Evolutionary conservation across 2,888 invertebrate species (phyloP).

Genomic region (Andrena fulva): DNA sequence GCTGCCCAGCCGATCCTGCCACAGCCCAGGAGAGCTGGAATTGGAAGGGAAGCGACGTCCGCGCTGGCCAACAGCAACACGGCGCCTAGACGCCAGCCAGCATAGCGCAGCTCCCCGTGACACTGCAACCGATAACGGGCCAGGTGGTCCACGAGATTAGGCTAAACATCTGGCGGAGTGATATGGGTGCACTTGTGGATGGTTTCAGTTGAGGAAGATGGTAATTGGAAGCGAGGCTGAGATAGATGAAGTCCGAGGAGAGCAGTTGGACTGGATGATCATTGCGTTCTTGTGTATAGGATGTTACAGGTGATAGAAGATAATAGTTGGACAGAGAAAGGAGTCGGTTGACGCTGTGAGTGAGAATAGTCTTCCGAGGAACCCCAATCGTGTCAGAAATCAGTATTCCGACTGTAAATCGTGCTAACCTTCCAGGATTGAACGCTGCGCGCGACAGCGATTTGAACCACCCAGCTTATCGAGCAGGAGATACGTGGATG

Average conservation of each 20-base stretch:
- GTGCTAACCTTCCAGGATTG: neutral
- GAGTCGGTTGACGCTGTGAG: no score
- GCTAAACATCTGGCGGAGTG: neutral
- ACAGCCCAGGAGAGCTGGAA: conserved; percentile 80
- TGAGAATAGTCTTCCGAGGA: no score
- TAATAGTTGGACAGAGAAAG: no score
- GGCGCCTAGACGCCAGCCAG: conserved; percentile 84
- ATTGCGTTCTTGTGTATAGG: no score
- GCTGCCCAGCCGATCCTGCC: conserved; percentile 89
- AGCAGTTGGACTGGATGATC: no score
- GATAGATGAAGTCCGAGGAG: no score
- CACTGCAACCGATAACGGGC: conserved; percentile 74
- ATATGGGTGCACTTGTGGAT: neutral
- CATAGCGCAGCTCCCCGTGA: conserved; percentile 83
- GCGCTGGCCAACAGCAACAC: conserved; percentile 88
- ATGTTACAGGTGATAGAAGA: no score
- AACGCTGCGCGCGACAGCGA: no score
- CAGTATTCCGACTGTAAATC: no score
- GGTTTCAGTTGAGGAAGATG: neutral
- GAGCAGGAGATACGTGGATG: neutral
- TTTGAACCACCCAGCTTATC: neutral
- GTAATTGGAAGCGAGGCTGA: no score
- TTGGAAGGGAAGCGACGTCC: conserved; percentile 87
- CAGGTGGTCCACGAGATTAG: neutral
- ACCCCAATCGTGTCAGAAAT: no score